Evolutionary conservation across 1,140 invertebrate species (phyloP), one percentile per base, ranked within the genome.

Genomic region (Oreohelix idahoensis): DNA sequence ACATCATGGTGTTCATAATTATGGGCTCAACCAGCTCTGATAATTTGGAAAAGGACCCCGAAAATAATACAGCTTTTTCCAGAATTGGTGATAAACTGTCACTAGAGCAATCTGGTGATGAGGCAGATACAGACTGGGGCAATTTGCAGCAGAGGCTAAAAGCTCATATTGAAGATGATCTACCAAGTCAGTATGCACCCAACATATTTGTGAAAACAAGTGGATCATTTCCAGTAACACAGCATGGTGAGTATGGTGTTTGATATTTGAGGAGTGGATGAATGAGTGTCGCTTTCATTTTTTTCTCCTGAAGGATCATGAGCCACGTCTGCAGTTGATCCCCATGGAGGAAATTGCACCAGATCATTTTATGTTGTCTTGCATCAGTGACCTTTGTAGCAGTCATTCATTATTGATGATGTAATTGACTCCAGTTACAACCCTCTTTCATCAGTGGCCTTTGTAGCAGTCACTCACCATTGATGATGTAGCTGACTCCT

Each of bases 191-290:
- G 29, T 81, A 49, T 45, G 35, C n/a, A 23, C 79, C 79, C 26
- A 53, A 45, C 49, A 17, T 26, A 5, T 81, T 81, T 81, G 66
- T 81, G 45, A 42, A 35, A 38, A 35, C 51, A 32, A 10, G 0
- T 66, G 39, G 39, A 32, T 17, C n/a, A 11, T 71, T 81, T 49
- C 79, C 79, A 35, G 0, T 81, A 17, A 81, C 79, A 2, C 2
- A 26, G n/a, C 5, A 81, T 81, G 79, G 79, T 81, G 45, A 79
- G 58, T 66, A n/a, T n/a, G n/a, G n/a, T n/a, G n/a, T n/a, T n/a
- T n/a, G n/a, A n/a, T n/a, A n/a, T n/a, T n/a, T n/a, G n/a, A n/a
- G n/a, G n/a, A 10, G n/a, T n/a, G n/a, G n/a, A n/a, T n/a, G n/a
- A n/a, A n/a, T n/a, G n/a, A n/a, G n/a, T n/a, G n/a, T n/a, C n/a